phyloP scores from a whole-genome alignment of 2,113 vertebrate species.

The Thomomys bottae region DNA sequence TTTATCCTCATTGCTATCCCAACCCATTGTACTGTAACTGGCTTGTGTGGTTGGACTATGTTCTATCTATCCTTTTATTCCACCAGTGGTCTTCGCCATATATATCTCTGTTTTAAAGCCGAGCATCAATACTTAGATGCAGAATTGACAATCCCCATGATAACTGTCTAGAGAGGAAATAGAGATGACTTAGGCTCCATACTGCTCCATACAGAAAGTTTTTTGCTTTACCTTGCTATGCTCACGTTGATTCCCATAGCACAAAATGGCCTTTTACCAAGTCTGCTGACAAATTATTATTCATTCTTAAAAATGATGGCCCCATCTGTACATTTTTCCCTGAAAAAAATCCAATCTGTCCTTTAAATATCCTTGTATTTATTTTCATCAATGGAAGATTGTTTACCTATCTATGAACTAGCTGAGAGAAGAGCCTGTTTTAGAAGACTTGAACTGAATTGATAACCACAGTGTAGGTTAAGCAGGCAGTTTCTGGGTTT shows the following conservation, averaged over 20 bases:
- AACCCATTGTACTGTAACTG: not conserved
- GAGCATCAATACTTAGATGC: not conserved
- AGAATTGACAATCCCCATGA: not conserved
- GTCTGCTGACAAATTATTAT: not conserved
- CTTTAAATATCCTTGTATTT: not conserved
- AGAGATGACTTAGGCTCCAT: not conserved
- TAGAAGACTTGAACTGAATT: not conserved
- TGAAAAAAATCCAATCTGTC: not conserved
- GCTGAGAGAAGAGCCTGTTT: not conserved
- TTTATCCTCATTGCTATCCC: not conserved
- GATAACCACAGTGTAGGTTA: not conserved
- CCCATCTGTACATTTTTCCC: not conserved
- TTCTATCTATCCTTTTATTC: not conserved
- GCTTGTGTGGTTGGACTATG: not conserved
- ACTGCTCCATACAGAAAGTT: not conserved
- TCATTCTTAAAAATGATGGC: constrained; percentile 16
- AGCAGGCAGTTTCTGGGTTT: not conserved
- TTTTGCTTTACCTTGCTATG: not conserved
- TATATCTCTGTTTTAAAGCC: not conserved
- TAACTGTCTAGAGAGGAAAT: not conserved
- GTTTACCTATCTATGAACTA: constrained; percentile 17
- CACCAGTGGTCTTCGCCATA: not conserved
- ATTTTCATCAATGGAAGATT: constrained; percentile 32
- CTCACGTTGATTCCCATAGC: not conserved
- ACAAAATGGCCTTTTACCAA: not conserved